Conservation (phyloP, 2,113 vertebrate genomes). For the Pithys albifrons region DNA sequence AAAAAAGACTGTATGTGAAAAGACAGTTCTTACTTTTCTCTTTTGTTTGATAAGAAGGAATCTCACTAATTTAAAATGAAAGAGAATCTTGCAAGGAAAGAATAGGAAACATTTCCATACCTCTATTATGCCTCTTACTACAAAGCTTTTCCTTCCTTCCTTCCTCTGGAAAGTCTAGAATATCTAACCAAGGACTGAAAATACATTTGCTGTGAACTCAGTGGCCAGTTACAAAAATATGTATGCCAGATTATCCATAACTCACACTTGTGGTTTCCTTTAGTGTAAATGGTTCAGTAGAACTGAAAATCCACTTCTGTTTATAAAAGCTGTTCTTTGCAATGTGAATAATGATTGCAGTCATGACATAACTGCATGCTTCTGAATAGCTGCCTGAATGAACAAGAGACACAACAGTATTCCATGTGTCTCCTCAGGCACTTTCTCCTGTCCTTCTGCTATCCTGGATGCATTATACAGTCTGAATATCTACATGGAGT, state of each 20-base stretch:
- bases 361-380: fast-evolving
- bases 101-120: background rate
- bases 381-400: background rate
- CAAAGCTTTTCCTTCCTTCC: background rate
- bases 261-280: background rate
- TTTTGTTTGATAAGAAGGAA: background rate
- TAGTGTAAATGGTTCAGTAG: background rate
- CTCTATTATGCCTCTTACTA: background rate
- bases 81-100: background rate
- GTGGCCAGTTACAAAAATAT: background rate
- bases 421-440: background rate
- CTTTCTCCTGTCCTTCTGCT: background rate
- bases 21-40: background rate
- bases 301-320: background rate
- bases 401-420: background rate
- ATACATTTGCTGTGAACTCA: background rate
- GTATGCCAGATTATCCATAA: background rate
- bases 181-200: background rate
- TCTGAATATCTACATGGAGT: background rate
- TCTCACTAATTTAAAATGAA: background rate
- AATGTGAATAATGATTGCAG: background rate
- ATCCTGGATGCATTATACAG: background rate
- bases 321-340: background rate
- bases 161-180: background rate
- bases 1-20: background rate